Base-by-base conservation (phyloP, 1,140 invertebrate genomes). In the Drosophila bifasciata region DNA sequence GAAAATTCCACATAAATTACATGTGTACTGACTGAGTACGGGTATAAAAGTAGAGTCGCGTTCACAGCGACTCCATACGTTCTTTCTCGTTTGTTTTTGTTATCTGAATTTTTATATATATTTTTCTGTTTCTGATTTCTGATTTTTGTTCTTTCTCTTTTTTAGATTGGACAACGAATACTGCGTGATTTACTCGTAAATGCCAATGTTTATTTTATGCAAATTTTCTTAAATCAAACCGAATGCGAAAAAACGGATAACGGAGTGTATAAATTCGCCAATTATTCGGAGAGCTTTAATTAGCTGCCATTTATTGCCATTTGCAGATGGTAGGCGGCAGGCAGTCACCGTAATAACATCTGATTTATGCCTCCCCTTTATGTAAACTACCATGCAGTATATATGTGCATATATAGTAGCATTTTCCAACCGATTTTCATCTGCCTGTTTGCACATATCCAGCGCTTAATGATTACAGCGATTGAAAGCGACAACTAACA, bases 121-220 rank as follows among this genome's bases (percentile, higher is more conserved):
- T 41, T 59, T 46, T 28, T 44, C 32, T 15, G 53, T 6, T 17
- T 32, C 16, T n/a, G n/a, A n/a, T 2, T 39, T 3, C 41, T 28
- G 39, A 41, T 25, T 41, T 32, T 0, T 15, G 17, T 41, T 43
- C 19, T 43, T 60, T 48, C 13, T 50, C 23, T 48, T 36, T 52
- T 60, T 61, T 69, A 79, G 44, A 36, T 60, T 64, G 53, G 45
- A 71, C 62, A 84, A 71, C 62, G 79, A 84, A 84, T 76, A 79
- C 77, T 76, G 60, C 81, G 76, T 60, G 64, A 79, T 85, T 76
- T 84, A 75, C 66, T 72, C 76, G 76, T 79, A 84, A 84, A 76
- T 56, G 63, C 56, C 81, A 86, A 84, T 84, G 80, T 84, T 84
- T 79, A 86, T 84, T 84, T 86, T 84, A 84, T 84, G 80, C 80